Evolutionary conservation across 2,797 vertebrate species (phyloP), one percentile per base, ranked within the genome.

Genomic region (Pipistrellus nathusii): DNA sequence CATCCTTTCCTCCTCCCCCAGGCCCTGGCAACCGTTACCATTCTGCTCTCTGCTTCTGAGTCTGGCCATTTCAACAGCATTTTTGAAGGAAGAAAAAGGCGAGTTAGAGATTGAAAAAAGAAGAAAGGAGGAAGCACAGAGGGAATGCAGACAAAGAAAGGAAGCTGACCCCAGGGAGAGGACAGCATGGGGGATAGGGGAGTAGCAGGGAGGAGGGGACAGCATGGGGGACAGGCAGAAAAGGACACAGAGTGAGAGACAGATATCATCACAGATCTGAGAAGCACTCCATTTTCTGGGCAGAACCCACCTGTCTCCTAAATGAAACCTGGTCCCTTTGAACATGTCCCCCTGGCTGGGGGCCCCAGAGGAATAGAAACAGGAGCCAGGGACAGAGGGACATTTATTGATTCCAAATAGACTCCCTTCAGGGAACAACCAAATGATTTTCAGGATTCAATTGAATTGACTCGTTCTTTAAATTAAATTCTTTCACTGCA

Each of bases 401-500:
- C 38, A 27, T 38, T 83, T 66, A 83, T 85, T 95, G 84, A 64
- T 97, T 97, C 68, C 27, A 92, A 94, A 96, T 44, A 23, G 97
- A 44, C 81, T 96, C 9, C 21, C 91, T 93, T 69, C 62, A 94
- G 96, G 96, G 83, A 46, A 51, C 4, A 41, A 91, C 71, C 44
- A 93, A 95, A 93, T 78, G 94, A 62, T 95, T 96, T 96, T 96
- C 17, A 46, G 88, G 96, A 93, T 93, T 93, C 81, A 97, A 18
- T 84, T 94, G 84, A 96, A 96, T 55, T 46, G 14, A 96, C 76
- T 94, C 72, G 38, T 57, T 96, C 81, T 96, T 96, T 12, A 93
- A 96, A 95, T 97, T 97, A 96, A 97, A 96, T 97, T 75, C 51
- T 85, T 96, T n/a, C 82, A 12, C 30, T 95, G 23, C 87, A 3